Conservation (phyloP, 1,140 invertebrate genomes). For the Berghia stephanieae region DNA sequence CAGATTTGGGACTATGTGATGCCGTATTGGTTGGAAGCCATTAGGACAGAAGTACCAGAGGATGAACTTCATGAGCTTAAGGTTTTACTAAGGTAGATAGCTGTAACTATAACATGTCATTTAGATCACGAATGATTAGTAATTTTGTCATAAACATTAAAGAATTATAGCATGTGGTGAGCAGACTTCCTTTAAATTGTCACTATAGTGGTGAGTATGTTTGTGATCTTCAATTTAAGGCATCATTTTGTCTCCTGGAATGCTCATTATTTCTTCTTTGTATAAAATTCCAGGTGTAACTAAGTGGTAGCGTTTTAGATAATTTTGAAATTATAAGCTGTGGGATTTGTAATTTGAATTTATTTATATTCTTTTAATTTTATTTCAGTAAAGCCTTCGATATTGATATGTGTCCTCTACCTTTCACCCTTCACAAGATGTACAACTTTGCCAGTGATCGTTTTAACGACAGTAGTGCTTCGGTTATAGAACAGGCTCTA, state of each 20-base stretch:
- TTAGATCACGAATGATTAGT: no score
- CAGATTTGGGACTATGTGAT: constrained; percentile 94
- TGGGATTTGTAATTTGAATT: not conserved
- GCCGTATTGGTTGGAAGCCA: constrained; percentile 98
- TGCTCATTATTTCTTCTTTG: no score
- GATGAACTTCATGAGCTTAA: constrained; percentile 91
- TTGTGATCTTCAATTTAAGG: no score
- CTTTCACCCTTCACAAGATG: constrained; percentile 92
- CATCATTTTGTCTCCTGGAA: no score
- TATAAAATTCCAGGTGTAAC: no score
- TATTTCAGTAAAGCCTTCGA: constrained; percentile 91
- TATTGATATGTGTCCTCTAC: constrained; percentile 92
- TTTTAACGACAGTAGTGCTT: constrained; percentile 84
- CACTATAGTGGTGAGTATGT: no score
- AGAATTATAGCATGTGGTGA: no score
- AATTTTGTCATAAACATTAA: no score
- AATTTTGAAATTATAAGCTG: not conserved
- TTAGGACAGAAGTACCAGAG: constrained; percentile 92
- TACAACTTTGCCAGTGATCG: constrained; percentile 92
- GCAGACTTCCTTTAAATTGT: no score
- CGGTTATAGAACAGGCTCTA: constrained; percentile 91
- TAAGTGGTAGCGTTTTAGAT: not conserved
- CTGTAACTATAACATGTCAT: no score
- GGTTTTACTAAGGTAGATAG: constrained; percentile 80
- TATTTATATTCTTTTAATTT: constrained; percentile 10